Evolutionary conservation across 1,140 invertebrate genomes (phyloP), one percentile per base, ranked within the genome.

Genomic region (Drosophila baimaii): DNA sequence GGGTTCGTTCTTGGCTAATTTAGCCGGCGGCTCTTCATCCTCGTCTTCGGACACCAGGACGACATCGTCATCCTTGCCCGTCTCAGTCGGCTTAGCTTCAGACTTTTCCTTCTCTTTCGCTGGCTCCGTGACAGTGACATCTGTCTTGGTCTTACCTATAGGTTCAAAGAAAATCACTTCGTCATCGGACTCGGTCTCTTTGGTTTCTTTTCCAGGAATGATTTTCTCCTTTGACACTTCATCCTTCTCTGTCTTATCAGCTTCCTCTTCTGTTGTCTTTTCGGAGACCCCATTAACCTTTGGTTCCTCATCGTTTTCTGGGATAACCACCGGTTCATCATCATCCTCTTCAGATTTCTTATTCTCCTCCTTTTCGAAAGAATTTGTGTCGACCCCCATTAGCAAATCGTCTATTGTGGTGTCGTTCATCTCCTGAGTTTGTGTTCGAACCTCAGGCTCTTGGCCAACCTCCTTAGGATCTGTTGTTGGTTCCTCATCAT

Each of bases 121-220:
- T 39, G 19, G 46, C 23, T 46, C 15, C 15, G 5, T 33, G 19
- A 33, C 6, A 41, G 27, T 27, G 3, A 58, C 47, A 15, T 2
- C 37, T 6, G 39, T n/a, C 10, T 86, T 69, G 9, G 39, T 13
- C 17, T 89, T 84, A 19, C 74, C 68, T 35, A 82, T 59, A 5
- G 71, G 55, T 39, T 80, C 84, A n/a, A 82, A 85, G 61, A 91
- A 91, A 25, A 90, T 86, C 0, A 91, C 82, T 46, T 91, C 90
- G 39, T 90, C 90, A 61, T 91, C 89, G 1, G 79, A 83, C 13
- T 91, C 89, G 4, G 62, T 5, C 2, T 83, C 80, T 35, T 74
- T 82, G 47, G 49, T 17, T 9, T 47, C 56, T 10, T 29, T 12
- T 41, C 51, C 31, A 21, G 27, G 9, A 27, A 8, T 10, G 1